Base-by-base conservation (phyloP, 2,113 vertebrate species). In the Prionailurus viverrinus region DNA sequence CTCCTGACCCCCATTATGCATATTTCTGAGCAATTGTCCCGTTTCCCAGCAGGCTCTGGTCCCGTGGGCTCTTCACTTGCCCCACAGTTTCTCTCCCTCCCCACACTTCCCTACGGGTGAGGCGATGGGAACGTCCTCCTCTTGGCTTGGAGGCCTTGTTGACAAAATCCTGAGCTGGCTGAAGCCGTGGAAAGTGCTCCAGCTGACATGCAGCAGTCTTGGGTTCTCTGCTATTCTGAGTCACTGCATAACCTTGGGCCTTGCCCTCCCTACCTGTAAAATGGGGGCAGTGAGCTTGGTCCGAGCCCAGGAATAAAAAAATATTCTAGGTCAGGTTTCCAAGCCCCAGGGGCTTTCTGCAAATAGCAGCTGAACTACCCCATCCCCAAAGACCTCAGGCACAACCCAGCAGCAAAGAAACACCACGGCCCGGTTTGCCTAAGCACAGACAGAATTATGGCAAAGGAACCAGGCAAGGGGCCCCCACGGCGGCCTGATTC, bases 221-320 rank as follows among this genome's bases (percentile, higher is more conserved):
- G 27, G 53, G 65, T 58, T 76, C 51, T 87, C 31, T 21, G 58
- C 45, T 41, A 6, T 36, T n/a, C 7, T 16, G 88, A 68, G n/a
- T 61, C 9, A 1, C 78, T 33, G 14, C 31, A n/a, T 71, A 21
- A 78, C 65, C 61, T 18, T 51, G 66, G 45, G 39, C 90, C 87
- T 96, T 33, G 18, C 76, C 76, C 89, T 91, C 65, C 16, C 41
- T 25, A 63, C 76, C 85, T 94, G 31, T 68, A 48, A 82, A 95
- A 69, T 73, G 82, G 81, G 45, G 73, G 5, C 39, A 19, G 53
- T 55, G 80, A 66, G 36, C 36, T 68, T 74, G 31, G 55, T 63
- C 82, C 65, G 89, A 80, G 45, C 45, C 55, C 45, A 73, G 31
- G 51, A 27, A 71, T 4, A 45, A n/a, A 71, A 51, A 82, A n/a